Base-by-base conservation (phyloP, 1,140 invertebrate genomes). In the Drosophila lacertosa region DNA sequence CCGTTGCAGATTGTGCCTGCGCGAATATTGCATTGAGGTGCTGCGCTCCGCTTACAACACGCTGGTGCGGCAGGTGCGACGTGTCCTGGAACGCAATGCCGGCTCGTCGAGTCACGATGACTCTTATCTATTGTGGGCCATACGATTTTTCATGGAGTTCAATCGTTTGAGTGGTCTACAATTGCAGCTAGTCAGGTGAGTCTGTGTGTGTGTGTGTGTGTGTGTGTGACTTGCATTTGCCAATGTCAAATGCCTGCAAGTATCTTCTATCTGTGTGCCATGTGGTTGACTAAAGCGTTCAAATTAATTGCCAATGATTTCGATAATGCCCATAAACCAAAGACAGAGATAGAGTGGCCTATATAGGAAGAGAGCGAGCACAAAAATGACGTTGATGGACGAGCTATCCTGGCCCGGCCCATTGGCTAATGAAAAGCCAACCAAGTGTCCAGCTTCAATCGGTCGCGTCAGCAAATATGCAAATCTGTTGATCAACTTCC, bases 131-230 rank as follows among this genome's bases (percentile, higher is more conserved):
- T 92, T 99, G 44, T 99, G 97, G 97, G 95, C 96, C 5, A 93
- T 99, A 77, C 95, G 95, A 89, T 99, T 99, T 92, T 99, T 99
- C 91, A 98, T 99, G 97, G 97, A 98, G 92, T 99, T 99, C 92
- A 98, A 98, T 93, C 94, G 98, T 72, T 93, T 95, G 82, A 94
- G 93, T 74, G 95, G 95, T 80, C 97, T 97, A 88, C 94, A 96
- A 92, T 94, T 98, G 68, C 97, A 97, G 92, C 93, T 97, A 73
- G 95, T 99, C 51, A 97, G 96, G 96, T 97, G 92, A 93, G 92
- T 90, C 7, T 44, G 50, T 42, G 5, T 20, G 37, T 20, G 50
- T 24, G 15, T 65, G 44, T 50, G 18, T 55, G 33, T 39, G 50
- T 64, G 37, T 44, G 26, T 65, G 39, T 60, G 51, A 51, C 51